A percentile compares a stretch with the other conserved stretches of the same genome.
Conservation (phyloP, 2,113 vertebrate species). For the Climacteris rufus region DNA sequence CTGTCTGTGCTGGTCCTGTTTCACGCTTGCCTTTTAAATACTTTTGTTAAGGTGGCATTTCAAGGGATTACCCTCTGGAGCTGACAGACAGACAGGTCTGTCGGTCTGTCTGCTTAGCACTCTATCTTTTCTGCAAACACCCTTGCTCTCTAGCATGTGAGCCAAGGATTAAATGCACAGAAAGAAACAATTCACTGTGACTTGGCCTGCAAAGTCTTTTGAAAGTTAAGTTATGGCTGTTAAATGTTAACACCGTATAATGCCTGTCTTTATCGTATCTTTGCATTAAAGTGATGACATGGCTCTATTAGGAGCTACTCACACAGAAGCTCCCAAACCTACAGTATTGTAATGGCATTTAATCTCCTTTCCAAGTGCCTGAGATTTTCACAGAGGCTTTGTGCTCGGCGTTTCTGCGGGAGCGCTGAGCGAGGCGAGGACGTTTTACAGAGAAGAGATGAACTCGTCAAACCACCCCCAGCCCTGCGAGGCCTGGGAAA, state of each 20-base stretch:
- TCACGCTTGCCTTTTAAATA: background rate
- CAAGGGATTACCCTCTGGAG: background rate
- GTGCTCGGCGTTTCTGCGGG: background rate
- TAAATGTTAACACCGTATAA: slow-evolving; percentile 40
- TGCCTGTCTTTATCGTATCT: background rate
- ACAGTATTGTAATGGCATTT: background rate
- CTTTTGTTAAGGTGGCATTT: background rate
- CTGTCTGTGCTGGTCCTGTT: background rate
- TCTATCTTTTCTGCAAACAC: slow-evolving; percentile 4
- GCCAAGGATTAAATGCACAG: slow-evolving; percentile 3
- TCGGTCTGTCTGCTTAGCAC: background rate
- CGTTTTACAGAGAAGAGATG: background rate
- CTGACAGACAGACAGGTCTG: background rate
- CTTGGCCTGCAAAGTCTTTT: slow-evolving; percentile 17
- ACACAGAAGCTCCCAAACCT: slow-evolving; percentile 3
- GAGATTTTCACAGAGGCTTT: background rate
- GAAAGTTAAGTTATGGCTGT: slow-evolving; percentile 35
- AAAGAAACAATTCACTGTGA: slow-evolving; percentile 20
- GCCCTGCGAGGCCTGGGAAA: background rate
- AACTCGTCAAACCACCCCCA: background rate
- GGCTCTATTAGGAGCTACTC: background rate
- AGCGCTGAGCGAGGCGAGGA: background rate
- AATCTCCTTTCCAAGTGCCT: background rate
- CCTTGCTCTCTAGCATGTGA: background rate
- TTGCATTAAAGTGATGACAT: slow-evolving; percentile 17